Conservation (phyloP, 2,797 vertebrate genomes). For the Channallabes apus region DNA sequence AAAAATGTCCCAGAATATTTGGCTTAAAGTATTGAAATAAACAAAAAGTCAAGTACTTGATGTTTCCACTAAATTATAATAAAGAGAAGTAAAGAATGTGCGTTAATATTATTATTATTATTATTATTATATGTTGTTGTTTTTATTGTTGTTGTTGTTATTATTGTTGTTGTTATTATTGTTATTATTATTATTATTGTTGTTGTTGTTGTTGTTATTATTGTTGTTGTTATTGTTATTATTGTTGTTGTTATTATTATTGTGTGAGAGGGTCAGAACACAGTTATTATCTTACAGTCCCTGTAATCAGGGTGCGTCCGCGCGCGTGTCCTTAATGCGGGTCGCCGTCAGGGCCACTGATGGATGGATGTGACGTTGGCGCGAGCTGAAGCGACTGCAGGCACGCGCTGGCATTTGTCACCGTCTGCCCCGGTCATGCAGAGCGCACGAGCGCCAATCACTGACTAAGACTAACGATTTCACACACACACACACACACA, state of each 20-base stretch:
- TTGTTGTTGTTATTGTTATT: too few relatives aligned
- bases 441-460: constrained; percentile 61
- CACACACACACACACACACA: constrained; percentile 33
- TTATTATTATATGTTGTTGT: too few relatives aligned
- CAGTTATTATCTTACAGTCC: neutral
- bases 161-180: too few relatives aligned
- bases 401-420: constrained; percentile 75
- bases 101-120: constrained; percentile 1
- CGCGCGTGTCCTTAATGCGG: constrained; percentile 52
- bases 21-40: neutral
- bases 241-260: constrained; percentile 4
- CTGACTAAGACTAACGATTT: constrained; percentile 28
- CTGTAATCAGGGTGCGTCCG: constrained; percentile 62
- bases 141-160: too few relatives aligned
- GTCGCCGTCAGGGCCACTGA: constrained; percentile 60
- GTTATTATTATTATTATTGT: too few relatives aligned
- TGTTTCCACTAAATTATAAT: neutral
- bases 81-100: neutral
- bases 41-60: too few relatives aligned
- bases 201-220: too few relatives aligned
- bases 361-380: constrained; percentile 73
- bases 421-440: constrained; percentile 68
- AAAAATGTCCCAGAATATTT: neutral
- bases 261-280: neutral
- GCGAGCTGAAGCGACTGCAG: constrained; percentile 71